These are phyloP conservation scores for Apostichopus californicus DNA, from an alignment of 35 echinoderm and acorn worm genomes.

Conservation along the genomic window DNA sequence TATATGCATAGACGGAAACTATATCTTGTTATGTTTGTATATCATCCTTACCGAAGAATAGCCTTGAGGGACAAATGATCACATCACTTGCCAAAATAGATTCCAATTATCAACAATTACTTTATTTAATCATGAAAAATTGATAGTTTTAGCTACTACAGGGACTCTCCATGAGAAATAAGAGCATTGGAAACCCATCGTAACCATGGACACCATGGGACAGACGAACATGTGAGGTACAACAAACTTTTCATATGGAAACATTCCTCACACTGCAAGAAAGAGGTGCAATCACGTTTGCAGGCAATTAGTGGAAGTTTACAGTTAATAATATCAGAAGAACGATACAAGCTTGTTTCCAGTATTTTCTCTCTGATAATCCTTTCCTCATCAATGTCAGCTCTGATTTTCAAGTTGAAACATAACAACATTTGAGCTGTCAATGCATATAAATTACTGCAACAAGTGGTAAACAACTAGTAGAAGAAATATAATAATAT, in stretches of 20 bases:
- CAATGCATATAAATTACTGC: no score
- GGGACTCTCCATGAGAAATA: background rate
- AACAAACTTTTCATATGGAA: background rate
- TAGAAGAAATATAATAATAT: no score
- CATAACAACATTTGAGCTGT: no score
- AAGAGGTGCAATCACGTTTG: no score
- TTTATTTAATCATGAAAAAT: background rate
- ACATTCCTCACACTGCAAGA: no score
- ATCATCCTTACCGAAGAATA: background rate
- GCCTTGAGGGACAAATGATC: background rate
- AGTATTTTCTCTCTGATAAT: no score
- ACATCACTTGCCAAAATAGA: background rate
- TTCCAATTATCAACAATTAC: background rate
- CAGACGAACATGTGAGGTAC: background rate
- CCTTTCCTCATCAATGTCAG: no score
- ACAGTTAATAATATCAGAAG: no score
- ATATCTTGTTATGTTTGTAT: background rate
- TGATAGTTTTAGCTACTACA: background rate
- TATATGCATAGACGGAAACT: background rate
- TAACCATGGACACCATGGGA: background rate
- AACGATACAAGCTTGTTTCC: no score
- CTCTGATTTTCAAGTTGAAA: no score
- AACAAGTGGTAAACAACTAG: no score
- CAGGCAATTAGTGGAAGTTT: no score
- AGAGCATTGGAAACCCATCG: background rate